Conservation (phyloP, 2,113 vertebrate genomes). For the Dipodomys spectabilis region DNA sequence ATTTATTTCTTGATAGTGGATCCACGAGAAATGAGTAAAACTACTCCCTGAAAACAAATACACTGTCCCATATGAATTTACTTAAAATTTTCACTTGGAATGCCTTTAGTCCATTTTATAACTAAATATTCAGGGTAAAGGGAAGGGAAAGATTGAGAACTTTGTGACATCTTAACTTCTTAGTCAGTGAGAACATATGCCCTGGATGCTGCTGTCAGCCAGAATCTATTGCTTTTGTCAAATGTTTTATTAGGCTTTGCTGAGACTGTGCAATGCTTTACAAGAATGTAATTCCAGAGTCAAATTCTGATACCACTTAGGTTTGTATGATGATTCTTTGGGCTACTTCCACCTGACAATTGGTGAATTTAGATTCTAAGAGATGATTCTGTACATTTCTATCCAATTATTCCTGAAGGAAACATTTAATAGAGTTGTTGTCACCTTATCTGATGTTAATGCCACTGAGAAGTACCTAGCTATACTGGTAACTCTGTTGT, state of each 20-base stretch:
- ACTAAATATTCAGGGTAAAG: not conserved
- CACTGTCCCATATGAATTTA: constrained; percentile 46
- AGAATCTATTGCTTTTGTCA: constrained; percentile 69
- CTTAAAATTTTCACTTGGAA: constrained; percentile 66
- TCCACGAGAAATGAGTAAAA: constrained; percentile 27
- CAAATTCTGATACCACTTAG: constrained; percentile 46
- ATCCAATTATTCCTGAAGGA: not conserved
- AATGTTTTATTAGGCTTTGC: constrained; percentile 69
- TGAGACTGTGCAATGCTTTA: constrained; percentile 59
- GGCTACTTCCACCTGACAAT: constrained; percentile 31
- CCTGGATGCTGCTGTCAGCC: constrained; percentile 60
- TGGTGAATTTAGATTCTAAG: constrained; percentile 34
- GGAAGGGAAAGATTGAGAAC: constrained; percentile 11
- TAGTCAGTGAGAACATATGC: constrained; percentile 37
- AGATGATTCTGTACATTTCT: not conserved
- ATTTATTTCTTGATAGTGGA: not conserved
- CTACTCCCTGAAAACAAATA: not conserved
- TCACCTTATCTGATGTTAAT: not conserved
- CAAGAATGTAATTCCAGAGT: constrained; percentile 66
- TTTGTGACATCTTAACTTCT: constrained; percentile 66
- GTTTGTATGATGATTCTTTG: constrained; percentile 57
- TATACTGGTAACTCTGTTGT: not conserved
- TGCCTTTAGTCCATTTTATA: not conserved
- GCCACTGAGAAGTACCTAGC: not conserved
- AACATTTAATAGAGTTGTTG: not conserved